phyloP scores from a whole-genome alignment of 2,113 vertebrate species.

The Rhombomys opimus region DNA sequence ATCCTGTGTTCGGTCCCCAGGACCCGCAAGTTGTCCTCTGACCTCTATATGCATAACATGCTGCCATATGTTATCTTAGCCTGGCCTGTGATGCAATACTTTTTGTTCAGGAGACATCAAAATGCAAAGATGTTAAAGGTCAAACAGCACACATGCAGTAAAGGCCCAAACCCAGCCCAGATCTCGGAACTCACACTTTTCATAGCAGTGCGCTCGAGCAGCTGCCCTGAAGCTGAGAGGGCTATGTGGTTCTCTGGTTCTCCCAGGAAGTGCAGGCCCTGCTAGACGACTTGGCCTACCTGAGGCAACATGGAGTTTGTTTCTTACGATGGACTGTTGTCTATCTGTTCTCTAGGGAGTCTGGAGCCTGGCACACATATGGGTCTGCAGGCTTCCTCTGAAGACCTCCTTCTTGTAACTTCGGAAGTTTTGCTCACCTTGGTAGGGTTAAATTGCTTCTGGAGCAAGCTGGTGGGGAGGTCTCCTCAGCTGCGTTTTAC shows the following conservation, averaged over 20 bases:
- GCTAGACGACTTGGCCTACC: background rate
- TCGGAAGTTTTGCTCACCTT: background rate
- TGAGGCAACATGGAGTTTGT: background rate
- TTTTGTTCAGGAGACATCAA: background rate
- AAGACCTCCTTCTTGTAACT: background rate
- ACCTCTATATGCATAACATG: background rate
- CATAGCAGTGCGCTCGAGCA: background rate
- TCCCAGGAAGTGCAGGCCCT: background rate
- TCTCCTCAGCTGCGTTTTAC: background rate
- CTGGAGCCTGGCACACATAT: background rate
- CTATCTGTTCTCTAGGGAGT: background rate
- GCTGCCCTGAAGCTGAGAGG: background rate
- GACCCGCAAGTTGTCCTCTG: background rate
- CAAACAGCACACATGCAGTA: background rate
- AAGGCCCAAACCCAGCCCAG: background rate
- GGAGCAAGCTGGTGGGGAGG: background rate
- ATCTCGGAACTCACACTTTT: background rate
- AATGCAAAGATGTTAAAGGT: background rate
- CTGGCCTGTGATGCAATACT: background rate
- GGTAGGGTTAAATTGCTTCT: background rate
- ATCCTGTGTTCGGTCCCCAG: background rate
- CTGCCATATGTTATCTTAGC: background rate
- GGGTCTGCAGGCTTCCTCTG: background rate
- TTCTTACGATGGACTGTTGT: background rate
- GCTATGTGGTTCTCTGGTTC: background rate